Conservation (phyloP, 2,797 vertebrate species). For the Arremon aurantiirostris region DNA sequence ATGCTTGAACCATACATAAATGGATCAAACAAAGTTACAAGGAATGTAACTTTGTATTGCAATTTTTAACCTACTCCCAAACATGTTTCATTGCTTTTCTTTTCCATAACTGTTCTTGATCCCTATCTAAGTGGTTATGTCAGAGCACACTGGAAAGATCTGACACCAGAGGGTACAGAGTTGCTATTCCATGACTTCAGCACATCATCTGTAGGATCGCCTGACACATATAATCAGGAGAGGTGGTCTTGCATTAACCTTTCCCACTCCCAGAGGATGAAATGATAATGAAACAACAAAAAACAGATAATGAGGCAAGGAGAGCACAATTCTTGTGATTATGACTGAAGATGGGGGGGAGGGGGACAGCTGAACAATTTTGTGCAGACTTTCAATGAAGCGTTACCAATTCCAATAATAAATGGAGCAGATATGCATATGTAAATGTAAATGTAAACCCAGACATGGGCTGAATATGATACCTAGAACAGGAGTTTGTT, state of each 20-base stretch:
- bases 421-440: not conserved
- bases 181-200: not conserved
- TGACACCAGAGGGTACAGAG: not conserved
- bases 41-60: not conserved
- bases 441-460: not conserved
- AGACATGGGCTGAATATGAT: not conserved
- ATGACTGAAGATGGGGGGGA: not conserved
- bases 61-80: not conserved
- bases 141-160: not conserved
- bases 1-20: not conserved
- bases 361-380: fast-evolving
- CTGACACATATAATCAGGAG: not conserved
- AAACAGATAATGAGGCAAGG: not conserved
- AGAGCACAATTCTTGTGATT: not conserved
- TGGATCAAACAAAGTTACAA: not conserved
- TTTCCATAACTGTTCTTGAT: not conserved
- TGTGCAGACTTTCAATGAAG: not conserved
- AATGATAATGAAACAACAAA: constrained; percentile 10
- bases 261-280: not conserved
- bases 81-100: not conserved
- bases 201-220: not conserved
- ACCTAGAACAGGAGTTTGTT: not conserved
- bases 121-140: not conserved
- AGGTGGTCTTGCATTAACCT: constrained; percentile 11
- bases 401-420: not conserved